Conservation (phyloP, 35 echinoderm and acorn worm species). For the Lytechinus pictus region DNA sequence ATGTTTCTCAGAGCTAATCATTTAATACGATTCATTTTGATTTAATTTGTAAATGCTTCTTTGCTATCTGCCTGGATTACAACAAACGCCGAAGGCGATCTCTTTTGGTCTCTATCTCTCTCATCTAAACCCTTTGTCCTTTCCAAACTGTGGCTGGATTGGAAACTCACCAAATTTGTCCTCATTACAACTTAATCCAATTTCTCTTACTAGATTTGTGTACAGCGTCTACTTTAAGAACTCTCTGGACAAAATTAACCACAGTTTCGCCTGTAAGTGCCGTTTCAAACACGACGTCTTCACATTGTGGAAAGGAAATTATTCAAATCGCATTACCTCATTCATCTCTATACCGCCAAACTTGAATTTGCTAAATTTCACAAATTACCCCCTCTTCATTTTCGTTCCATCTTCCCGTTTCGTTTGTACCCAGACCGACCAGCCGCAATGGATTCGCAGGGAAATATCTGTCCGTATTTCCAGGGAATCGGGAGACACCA, state of each 20-base stretch:
- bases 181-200: neutral
- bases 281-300: neutral
- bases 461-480: neutral
- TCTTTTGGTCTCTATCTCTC: neutral
- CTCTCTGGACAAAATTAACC: neutral
- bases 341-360: neutral
- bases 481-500: neutral
- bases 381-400: neutral
- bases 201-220: neutral
- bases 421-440: neutral
- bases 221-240: neutral
- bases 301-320: neutral
- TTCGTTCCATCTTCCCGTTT: neutral
- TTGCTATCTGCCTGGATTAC: neutral
- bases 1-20: neutral
- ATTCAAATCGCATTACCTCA: slow-evolving; percentile 7
- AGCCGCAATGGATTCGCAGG: neutral
- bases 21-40: slow-evolving; percentile 28
- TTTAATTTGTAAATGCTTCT: neutral
- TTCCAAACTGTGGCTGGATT: neutral
- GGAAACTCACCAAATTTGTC: neutral
- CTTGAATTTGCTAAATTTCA: neutral
- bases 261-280: neutral
- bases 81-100: neutral
- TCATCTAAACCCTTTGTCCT: neutral